Percentiles rank a stretch among this genome's conserved stretches.
Conservation (phyloP, 2,888 invertebrate genomes). For the Melieria crassipennis region DNA sequence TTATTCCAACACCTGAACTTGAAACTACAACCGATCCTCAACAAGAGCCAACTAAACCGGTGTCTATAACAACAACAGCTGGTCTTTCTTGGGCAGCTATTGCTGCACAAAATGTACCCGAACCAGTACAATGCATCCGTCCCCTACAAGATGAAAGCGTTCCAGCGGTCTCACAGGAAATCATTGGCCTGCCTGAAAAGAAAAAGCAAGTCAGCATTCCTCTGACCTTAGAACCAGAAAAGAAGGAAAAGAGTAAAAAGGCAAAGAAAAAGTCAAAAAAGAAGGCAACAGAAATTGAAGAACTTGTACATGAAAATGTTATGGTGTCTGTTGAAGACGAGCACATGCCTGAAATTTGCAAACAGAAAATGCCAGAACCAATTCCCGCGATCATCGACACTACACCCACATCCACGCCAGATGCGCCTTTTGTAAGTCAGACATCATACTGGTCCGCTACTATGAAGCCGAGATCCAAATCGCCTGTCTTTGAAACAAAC, state of each 20-base stretch:
- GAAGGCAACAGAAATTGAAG: conserved; percentile 27
- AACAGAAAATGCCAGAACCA: conserved; percentile 1
- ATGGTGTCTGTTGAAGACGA: neutral
- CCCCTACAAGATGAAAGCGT: conserved; percentile 43
- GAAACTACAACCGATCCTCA: too few species aligned
- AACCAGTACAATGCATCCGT: conserved; percentile 54
- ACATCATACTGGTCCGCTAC: conserved; percentile 59
- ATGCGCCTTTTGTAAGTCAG: conserved; percentile 49
- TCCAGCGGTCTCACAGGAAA: conserved; percentile 24
- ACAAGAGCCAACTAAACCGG: conserved; percentile 9
- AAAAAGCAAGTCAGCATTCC: conserved; percentile 41
- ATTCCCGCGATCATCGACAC: neutral
- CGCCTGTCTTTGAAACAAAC: conserved; percentile 33
- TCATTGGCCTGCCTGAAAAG: conserved; percentile 11
- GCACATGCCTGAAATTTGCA: neutral
- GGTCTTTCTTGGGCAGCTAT: conserved; percentile 59
- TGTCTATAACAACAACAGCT: conserved; percentile 32
- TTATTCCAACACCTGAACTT: too few species aligned
- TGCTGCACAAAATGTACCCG: conserved; percentile 57
- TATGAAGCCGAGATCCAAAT: conserved; percentile 45
- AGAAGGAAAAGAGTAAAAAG: conserved; percentile 49
- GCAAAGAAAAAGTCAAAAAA: conserved; percentile 51
- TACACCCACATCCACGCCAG: conserved; percentile 10
- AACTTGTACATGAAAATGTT: neutral
- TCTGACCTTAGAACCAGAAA: conserved; percentile 44